These are phyloP conservation scores for Heliocidaris erythrogramma DNA, from an alignment of 35 echinoderm and acorn worm species.

Conservation along the genomic window DNA sequence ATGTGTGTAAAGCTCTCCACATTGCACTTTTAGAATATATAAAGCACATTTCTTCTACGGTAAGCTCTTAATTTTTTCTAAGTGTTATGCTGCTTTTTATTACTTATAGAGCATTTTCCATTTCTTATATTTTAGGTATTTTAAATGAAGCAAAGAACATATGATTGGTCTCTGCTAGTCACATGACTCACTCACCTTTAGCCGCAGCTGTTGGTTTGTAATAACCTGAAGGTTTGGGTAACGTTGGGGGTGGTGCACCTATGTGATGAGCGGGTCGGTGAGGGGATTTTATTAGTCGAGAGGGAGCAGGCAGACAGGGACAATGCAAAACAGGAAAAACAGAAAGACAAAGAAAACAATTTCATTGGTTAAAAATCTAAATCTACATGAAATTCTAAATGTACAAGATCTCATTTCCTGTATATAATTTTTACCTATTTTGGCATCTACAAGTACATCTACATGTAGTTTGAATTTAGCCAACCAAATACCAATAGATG, in stretches of 20 bases:
- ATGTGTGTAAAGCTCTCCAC: no score
- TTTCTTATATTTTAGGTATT: background rate
- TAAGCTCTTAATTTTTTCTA: background rate
- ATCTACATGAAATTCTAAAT: background rate
- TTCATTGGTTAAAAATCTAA: conserved; percentile 12
- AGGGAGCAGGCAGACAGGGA: conserved; percentile 2
- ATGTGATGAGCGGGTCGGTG: conserved; percentile 19
- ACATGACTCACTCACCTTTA: conserved; percentile 3
- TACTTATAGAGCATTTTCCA: background rate
- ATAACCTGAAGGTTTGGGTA: conserved; percentile 27
- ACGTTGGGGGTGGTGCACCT: conserved; percentile 20
- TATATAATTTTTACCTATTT: background rate
- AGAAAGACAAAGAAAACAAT: conserved; percentile 31
- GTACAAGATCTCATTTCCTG: background rate
- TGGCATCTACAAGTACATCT: background rate
- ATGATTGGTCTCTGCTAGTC: background rate
- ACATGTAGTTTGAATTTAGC: background rate
- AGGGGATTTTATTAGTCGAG: background rate
- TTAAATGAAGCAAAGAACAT: background rate
- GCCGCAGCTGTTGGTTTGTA: conserved; percentile 13
- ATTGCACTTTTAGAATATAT: background rate
- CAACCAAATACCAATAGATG: background rate
- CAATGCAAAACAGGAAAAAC: background rate
- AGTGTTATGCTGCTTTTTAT: background rate
- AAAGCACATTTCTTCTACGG: background rate